A percentile compares a stretch with the other conserved stretches of the same genome.
Evolutionary conservation across 2,888 invertebrate species (phyloP).

Genomic region (Lycocerus yunnanus): DNA sequence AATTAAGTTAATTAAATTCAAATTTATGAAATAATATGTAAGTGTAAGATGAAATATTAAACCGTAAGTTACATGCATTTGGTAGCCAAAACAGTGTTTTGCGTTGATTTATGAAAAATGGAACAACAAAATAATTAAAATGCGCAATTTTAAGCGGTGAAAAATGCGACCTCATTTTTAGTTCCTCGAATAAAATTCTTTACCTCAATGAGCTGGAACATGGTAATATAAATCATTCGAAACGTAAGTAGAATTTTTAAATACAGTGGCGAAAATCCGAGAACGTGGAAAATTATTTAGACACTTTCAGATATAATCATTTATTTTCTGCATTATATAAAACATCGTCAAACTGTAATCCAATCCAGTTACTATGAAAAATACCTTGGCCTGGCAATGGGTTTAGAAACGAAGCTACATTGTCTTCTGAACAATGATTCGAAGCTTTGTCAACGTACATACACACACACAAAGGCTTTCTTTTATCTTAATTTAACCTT

Average conservation of each 20-base stretch:
- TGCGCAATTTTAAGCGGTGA: background rate
- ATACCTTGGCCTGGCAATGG: background rate
- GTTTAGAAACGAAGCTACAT: conserved; percentile 17
- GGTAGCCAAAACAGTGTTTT: background rate
- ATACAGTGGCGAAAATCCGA: conserved; percentile 5
- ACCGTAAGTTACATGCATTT: background rate
- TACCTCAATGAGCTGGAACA: conserved; percentile 19
- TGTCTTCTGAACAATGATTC: conserved; percentile 26
- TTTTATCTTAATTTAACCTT: conserved; percentile 25
- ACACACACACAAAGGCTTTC: conserved; percentile 20
- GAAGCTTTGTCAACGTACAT: conserved; percentile 24
- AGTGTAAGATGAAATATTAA: background rate
- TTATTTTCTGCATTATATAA: background rate
- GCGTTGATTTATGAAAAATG: background rate
- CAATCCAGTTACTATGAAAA: background rate
- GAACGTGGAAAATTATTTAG: background rate
- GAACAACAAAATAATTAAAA: background rate
- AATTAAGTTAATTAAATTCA: background rate
- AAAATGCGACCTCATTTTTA: conserved; percentile 20
- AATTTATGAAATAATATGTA: background rate
- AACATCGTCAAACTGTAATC: background rate
- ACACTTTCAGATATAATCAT: background rate
- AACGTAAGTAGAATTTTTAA: conserved; percentile 14
- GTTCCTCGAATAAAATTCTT: conserved; percentile 17
- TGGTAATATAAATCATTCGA: conserved; percentile 13